These are phyloP conservation scores for Lagorchestes hirsutus DNA, from an alignment of 2,797 vertebrate genomes.

Conservation along the genomic window DNA sequence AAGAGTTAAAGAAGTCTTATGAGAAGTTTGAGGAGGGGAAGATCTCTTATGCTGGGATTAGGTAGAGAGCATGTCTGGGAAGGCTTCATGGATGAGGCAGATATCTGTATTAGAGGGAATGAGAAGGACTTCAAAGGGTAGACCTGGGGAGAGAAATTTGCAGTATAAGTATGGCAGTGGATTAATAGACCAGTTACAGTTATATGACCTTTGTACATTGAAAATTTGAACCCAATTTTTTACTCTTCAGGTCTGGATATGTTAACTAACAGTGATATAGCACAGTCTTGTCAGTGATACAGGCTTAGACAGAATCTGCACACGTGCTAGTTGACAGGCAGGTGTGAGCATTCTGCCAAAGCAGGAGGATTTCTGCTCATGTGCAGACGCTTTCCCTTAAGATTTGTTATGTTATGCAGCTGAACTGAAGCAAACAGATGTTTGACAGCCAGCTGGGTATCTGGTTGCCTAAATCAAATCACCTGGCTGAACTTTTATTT, in stretches of 20 bases:
- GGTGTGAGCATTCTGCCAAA: neutral
- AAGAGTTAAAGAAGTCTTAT: neutral
- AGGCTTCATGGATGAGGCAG: neutral
- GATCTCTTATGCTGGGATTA: neutral
- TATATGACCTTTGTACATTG: neutral
- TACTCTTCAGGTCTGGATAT: neutral
- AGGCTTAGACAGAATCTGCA: too few species aligned
- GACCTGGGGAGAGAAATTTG: neutral
- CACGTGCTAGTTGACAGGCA: neutral
- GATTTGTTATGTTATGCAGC: neutral
- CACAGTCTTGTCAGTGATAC: neutral
- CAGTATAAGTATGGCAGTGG: neutral
- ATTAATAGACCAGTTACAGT: neutral
- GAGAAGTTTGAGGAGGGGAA: neutral
- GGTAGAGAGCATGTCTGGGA: neutral
- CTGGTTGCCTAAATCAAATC: neutral
- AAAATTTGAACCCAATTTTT: neutral
- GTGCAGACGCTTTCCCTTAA: slow-evolving; percentile 7
- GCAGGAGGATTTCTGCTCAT: neutral
- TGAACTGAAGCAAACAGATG: neutral
- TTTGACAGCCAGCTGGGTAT: neutral
- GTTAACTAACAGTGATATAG: neutral
- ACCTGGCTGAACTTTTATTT: neutral
- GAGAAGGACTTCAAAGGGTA: neutral
- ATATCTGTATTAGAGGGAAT: neutral